These are phyloP conservation scores for Rhea pennata DNA, from an alignment of 2,113 vertebrate species.

Conservation along the genomic window DNA sequence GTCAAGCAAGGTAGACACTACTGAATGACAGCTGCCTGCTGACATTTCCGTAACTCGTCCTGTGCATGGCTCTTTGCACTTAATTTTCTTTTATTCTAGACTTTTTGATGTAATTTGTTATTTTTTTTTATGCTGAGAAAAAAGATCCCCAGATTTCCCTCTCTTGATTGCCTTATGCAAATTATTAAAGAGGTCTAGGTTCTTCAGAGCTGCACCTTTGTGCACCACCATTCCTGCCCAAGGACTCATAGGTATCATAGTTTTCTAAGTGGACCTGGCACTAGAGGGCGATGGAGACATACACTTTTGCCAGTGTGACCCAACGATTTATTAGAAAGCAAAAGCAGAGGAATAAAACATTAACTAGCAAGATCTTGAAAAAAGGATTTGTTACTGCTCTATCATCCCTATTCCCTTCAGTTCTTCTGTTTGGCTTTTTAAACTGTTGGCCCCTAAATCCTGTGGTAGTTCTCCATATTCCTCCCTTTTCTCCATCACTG, in stretches of 20 bases:
- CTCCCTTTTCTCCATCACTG: not conserved
- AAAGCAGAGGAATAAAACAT: accelerated
- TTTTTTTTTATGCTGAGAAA: not conserved
- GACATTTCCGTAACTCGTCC: not conserved
- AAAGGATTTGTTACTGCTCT: not conserved
- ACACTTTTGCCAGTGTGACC: accelerated
- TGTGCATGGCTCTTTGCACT: not conserved
- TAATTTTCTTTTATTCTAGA: not conserved
- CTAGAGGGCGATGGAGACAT: slow-evolving; percentile 51
- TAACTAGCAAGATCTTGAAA: not conserved
- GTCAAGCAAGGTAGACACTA: not conserved
- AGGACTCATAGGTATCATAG: accelerated
- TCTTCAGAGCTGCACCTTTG: not conserved
- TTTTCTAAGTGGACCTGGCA: not conserved
- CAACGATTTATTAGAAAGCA: not conserved
- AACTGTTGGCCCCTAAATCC: not conserved
- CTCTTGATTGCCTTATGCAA: not conserved
- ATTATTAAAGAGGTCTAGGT: not conserved
- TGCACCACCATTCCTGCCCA: accelerated
- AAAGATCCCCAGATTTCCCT: not conserved
- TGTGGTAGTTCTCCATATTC: not conserved
- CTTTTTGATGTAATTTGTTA: not conserved
- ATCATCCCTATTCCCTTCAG: not conserved
- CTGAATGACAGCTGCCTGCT: not conserved
- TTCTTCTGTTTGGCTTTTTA: not conserved